Evolutionary conservation across 2,888 invertebrate genomes (phyloP).

Genomic region (Zaprionus lineosus): DNA sequence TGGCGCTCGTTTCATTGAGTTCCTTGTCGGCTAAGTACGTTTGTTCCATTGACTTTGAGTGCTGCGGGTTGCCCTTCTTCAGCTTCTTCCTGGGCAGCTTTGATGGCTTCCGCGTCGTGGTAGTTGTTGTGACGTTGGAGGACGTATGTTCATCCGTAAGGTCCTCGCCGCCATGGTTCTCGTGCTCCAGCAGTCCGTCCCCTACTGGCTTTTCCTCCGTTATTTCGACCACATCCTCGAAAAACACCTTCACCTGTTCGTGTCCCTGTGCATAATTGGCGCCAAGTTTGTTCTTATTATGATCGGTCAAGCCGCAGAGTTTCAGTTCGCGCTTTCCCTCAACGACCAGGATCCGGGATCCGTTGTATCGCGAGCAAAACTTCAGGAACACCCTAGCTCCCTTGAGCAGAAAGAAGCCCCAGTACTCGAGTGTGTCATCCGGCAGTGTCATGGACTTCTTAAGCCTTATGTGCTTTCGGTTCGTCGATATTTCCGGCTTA

Average conservation of each 20-base stretch:
- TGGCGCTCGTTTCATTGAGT: not conserved
- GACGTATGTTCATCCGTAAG: slow-evolving; percentile 57
- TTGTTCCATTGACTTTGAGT: slow-evolving; percentile 8
- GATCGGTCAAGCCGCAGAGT: slow-evolving; percentile 90
- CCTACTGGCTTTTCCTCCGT: slow-evolving; percentile 65
- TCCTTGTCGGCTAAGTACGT: not conserved
- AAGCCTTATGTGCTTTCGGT: slow-evolving; percentile 89
- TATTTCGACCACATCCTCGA: slow-evolving; percentile 85
- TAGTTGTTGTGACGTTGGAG: slow-evolving; percentile 6
- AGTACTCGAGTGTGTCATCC: slow-evolving; percentile 93
- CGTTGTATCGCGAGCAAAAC: slow-evolving; percentile 90
- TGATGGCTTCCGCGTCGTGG: slow-evolving; percentile 4
- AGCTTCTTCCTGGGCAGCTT: slow-evolving; percentile 58
- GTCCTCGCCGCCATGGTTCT: slow-evolving; percentile 81
- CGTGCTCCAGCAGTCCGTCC: slow-evolving; percentile 69
- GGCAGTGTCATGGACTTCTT: slow-evolving; percentile 92
- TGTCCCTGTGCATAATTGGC: slow-evolving; percentile 83
- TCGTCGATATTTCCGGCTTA: slow-evolving; percentile 87
- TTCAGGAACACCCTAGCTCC: slow-evolving; percentile 90
- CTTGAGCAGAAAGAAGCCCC: slow-evolving; percentile 92
- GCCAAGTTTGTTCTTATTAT: slow-evolving; percentile 86
- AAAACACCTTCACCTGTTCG: slow-evolving; percentile 84
- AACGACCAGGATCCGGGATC: slow-evolving; percentile 91
- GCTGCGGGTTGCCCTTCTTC: slow-evolving; percentile 64
- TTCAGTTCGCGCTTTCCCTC: slow-evolving; percentile 90